Conservation (phyloP, 2,797 vertebrate genomes). For the Salmo trutta region DNA sequence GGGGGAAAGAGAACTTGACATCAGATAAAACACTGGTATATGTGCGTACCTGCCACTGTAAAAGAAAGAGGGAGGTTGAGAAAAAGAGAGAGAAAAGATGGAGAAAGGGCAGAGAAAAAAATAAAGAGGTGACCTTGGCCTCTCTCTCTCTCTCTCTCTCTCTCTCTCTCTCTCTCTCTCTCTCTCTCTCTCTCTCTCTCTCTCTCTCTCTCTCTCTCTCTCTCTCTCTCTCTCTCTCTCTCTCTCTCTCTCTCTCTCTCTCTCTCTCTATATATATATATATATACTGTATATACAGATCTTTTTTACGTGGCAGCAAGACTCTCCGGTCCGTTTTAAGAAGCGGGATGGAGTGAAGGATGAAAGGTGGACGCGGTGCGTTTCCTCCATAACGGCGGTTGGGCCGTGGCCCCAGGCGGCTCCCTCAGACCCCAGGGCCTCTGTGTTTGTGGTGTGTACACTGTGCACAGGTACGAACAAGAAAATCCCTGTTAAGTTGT, state of each 20-base stretch:
- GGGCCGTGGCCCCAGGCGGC: conserved; percentile 1
- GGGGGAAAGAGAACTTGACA: not conserved
- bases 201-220: not conserved
- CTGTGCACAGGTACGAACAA: conserved; percentile 81
- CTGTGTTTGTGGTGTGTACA: conserved; percentile 61
- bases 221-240: not conserved
- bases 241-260: too few relatives aligned
- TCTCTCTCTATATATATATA: not conserved
- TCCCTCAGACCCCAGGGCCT: conserved; percentile 15
- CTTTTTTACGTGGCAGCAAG: not conserved
- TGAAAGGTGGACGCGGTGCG: conserved; percentile 47
- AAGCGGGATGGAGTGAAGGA: conserved; percentile 32
- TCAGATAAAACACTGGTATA: not conserved
- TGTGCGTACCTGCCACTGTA: not conserved
- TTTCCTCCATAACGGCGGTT: conserved; percentile 10
- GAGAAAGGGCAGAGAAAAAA: not conserved
- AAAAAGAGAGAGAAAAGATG: not conserved
- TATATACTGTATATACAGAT: conserved; percentile 22
- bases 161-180: too few relatives aligned
- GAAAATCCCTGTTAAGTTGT: conserved; percentile 88
- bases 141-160: not conserved
- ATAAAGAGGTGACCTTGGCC: conserved; percentile 5
- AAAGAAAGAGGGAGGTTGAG: not conserved
- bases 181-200: not conserved
- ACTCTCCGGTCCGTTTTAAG: not conserved